Evolutionary conservation across 2,797 vertebrate species (phyloP).

Genomic region (Phoxinus dragarum): DNA sequence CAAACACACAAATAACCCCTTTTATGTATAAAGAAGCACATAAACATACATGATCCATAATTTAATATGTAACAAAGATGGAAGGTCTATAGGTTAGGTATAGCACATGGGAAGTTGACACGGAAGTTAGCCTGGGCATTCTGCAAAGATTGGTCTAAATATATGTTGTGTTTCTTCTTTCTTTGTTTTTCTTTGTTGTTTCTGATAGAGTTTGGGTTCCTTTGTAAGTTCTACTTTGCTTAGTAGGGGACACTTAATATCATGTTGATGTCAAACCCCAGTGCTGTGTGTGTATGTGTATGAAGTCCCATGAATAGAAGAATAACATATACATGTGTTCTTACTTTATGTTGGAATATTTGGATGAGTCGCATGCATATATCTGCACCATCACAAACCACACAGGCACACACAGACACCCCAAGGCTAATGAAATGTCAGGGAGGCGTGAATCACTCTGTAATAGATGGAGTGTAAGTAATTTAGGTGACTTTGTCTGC

Average conservation of each 20-base stretch:
- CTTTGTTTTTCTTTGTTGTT: background rate
- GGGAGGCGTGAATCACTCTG: slow-evolving; percentile 56
- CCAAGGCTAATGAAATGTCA: slow-evolving; percentile 54
- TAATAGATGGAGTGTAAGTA: slow-evolving; percentile 58
- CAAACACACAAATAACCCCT: slow-evolving; percentile 31
- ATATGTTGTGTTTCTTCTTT: background rate
- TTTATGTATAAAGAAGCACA: slow-evolving; percentile 6
- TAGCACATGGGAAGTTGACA: background rate
- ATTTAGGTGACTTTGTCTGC: slow-evolving; percentile 56
- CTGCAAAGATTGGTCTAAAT: background rate
- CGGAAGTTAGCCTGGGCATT: background rate
- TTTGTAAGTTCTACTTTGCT: background rate
- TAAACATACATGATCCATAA: slow-evolving; percentile 30
- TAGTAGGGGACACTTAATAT: background rate
- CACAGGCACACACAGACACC: slow-evolving; percentile 30
- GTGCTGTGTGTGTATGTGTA: no score
- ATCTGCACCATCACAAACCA: slow-evolving; percentile 22
- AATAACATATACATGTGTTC: slow-evolving; percentile 23
- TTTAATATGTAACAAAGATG: slow-evolving; percentile 23
- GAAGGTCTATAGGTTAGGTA: background rate
- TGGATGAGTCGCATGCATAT: slow-evolving; percentile 30
- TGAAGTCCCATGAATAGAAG: background rate
- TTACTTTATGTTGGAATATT: slow-evolving; percentile 20
- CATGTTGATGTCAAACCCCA: no score
- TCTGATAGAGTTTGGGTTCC: background rate